phyloP scores from a whole-genome alignment of 37 sponge, comb jelly and placozoan genomes.

The Ephydatia muelleri region DNA sequence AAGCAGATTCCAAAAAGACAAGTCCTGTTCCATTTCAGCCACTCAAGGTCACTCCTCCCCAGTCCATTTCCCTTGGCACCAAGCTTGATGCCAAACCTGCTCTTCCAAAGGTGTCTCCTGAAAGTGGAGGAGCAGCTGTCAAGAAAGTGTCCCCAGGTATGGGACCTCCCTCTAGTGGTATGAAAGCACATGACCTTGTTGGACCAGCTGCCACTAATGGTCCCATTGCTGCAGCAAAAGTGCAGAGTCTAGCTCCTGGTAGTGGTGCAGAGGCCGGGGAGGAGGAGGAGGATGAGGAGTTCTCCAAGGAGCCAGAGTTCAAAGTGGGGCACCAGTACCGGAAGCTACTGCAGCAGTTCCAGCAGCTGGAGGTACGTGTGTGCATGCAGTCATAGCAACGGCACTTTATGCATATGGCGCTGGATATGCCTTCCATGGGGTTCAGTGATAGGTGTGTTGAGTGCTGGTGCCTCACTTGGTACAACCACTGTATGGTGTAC shows the following conservation, averaged over 20 bases:
- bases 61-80: background rate
- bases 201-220: too few relatives aligned
- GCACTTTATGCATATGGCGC: too few relatives aligned
- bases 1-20: background rate
- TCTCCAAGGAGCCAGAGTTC: slow-evolving; percentile 21
- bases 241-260: background rate
- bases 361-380: slow-evolving; percentile 30
- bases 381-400: too few relatives aligned
- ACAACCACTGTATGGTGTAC: too few relatives aligned
- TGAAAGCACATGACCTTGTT: too few relatives aligned
- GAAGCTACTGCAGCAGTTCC: slow-evolving; percentile 32
- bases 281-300: background rate
- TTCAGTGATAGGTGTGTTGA: too few relatives aligned
- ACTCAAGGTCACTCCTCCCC: background rate
- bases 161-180: background rate
- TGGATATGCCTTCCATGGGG: too few relatives aligned
- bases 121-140: background rate
- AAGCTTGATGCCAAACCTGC: background rate
- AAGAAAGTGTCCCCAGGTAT: background rate
- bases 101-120: background rate
- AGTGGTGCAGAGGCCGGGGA: background rate
- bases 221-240: background rate
- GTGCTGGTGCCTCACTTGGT: too few relatives aligned
- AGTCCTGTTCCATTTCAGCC: background rate
- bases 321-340: slow-evolving; percentile 53